Evolutionary conservation across 2,888 invertebrate species (phyloP), one percentile per base, ranked within the genome.

Genomic region (Dorcus hopei): DNA sequence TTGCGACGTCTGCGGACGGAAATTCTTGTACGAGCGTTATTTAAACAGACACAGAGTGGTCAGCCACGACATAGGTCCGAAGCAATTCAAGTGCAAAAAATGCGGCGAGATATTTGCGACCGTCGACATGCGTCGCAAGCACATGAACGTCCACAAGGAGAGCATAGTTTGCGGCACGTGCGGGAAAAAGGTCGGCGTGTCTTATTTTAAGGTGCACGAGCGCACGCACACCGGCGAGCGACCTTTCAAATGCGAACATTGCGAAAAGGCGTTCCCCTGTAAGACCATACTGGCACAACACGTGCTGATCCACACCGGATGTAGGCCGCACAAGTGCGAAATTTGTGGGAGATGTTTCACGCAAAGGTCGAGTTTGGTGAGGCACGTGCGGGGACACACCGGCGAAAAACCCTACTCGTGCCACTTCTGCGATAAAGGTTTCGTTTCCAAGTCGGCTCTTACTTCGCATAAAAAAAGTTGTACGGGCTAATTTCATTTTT

Each of bases 371-470:
- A 26, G 26, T 2, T 11, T 45, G 45, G 9, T 19, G 8, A 19
- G 14, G 14, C 93, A 93, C 70, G 86, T 87, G 75, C 86, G 88
- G 71, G 90, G 88, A 58, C 91, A 92, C 78, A 83, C 84, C 42
- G 82, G 84, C 59, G 82, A 84, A 54, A 85, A 84, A 65, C 82
- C 83, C 56, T 88, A 81, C 72, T 70, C 80, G 23, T 87, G 87
- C 77, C 80, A 85, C 58, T 77, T 82, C 54, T 94, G 94, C 74
- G 84, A 85, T 16, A 61, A 61, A 26, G 55, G 53, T 33, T 49
- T 66, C 26, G 26, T 26, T 5, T 26, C 26, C 26, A 26, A 26
- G 26, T 26, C 26, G 26, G 26, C 26, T 3, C 26, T 26, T 5
- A 26, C 26, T 26, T 26, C 26, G 26, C 26, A 26, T 26, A 26